Evolutionary conservation across 2,113 vertebrate species (phyloP).

Genomic region (Platysteira castanea): DNA sequence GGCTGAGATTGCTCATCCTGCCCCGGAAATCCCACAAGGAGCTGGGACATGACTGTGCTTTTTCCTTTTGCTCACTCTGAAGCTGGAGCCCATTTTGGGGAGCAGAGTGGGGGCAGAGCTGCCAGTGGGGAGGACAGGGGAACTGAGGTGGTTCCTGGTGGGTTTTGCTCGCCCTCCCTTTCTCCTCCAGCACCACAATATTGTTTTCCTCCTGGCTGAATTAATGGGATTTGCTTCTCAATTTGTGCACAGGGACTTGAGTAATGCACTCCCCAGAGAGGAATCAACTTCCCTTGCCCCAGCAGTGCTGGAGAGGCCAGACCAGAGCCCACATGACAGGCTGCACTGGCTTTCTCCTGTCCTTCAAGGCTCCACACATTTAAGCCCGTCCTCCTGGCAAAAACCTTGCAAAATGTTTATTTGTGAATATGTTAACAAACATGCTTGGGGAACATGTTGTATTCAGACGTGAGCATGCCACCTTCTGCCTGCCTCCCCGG

Average conservation of each 20-base stretch:
- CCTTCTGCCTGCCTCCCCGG: not conserved
- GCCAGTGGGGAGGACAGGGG: accelerated
- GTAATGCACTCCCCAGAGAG: not conserved
- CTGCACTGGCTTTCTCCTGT: not conserved
- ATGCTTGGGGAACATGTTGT: not conserved
- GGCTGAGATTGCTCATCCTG: not conserved
- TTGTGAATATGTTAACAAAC: slow-evolving; percentile 6
- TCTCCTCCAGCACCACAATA: not conserved
- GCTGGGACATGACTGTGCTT: not conserved
- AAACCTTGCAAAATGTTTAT: not conserved
- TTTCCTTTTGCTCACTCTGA: not conserved
- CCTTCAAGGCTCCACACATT: not conserved
- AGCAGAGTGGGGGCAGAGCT: not conserved
- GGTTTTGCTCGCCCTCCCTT: not conserved
- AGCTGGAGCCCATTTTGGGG: accelerated
- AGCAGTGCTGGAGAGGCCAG: not conserved
- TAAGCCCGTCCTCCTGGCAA: not conserved
- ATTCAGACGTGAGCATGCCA: not conserved
- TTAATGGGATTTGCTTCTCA: not conserved
- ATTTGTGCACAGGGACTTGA: not conserved
- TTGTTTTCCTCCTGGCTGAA: not conserved
- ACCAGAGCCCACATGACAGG: not conserved
- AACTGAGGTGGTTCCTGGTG: not conserved
- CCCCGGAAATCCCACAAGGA: not conserved
- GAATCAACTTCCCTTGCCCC: not conserved